A percentile compares a stretch with the other conserved stretches of the same genome.
Evolutionary conservation across 2,888 invertebrate genomes (phyloP).

Genomic region (Campoletis raptor): DNA sequence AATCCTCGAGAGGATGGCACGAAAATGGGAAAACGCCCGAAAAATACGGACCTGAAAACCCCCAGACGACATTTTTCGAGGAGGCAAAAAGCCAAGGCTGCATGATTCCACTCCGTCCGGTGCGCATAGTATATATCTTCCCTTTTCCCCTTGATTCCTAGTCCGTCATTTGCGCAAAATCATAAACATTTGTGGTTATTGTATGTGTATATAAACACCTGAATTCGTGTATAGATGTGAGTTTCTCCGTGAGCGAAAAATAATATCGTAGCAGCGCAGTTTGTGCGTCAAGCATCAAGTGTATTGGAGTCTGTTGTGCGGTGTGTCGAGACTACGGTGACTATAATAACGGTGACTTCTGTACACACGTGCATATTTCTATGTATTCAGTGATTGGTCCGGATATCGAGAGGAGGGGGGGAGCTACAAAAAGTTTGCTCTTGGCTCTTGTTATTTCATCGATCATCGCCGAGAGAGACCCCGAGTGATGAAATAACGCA

Average conservation of each 20-base stretch:
- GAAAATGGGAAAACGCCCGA: neutral
- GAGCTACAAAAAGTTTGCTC: neutral
- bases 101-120: constrained; percentile 9
- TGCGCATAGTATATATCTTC: constrained; percentile 16
- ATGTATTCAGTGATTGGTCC: constrained; percentile 7
- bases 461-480: constrained; percentile 19
- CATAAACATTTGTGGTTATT: constrained; percentile 33
- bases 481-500: constrained; percentile 33
- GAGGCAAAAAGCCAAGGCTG: constrained; percentile 67
- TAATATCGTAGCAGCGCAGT: constrained; percentile 29
- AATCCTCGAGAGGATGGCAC: neutral
- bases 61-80: constrained; percentile 79
- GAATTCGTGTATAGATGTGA: neutral
- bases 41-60: constrained; percentile 72
- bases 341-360: neutral
- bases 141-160: neutral
- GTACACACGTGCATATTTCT: constrained; percentile 30
- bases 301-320: neutral
- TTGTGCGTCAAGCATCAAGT: constrained; percentile 47
- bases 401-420: neutral
- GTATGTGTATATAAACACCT: constrained; percentile 2
- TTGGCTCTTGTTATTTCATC: constrained; percentile 36
- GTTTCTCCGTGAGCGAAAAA: constrained; percentile 19
- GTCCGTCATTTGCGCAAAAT: constrained; percentile 44
- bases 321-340: no score